phyloP scores from a whole-genome alignment of 1,140 invertebrate species.

The Mactra quadrangularis region DNA sequence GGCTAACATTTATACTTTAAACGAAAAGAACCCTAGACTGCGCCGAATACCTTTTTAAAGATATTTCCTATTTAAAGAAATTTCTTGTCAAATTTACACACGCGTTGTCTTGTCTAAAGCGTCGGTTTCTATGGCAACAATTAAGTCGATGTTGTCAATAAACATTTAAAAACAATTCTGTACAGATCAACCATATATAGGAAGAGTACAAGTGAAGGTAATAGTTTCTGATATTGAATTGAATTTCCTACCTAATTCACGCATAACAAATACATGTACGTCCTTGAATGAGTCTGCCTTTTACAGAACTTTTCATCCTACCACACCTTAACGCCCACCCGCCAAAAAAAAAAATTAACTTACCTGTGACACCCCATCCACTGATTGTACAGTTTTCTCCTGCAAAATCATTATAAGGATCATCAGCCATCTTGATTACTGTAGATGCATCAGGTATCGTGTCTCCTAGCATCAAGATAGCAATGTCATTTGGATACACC shows the following conservation, averaged over 20 bases:
- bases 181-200: neutral
- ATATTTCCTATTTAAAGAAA: too few species aligned
- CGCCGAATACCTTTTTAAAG: too few species aligned
- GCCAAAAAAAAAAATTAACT: neutral
- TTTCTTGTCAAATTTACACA: too few species aligned
- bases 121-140: too few species aligned
- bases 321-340: too few species aligned
- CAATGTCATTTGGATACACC: conserved; percentile 52
- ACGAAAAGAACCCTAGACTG: too few species aligned
- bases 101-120: too few species aligned
- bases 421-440: conserved; percentile 17
- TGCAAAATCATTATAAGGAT: neutral
- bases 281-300: neutral
- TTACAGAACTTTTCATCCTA: neutral
- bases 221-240: neutral
- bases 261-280: neutral
- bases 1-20: too few species aligned
- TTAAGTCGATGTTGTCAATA: too few species aligned
- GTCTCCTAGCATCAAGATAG: neutral
- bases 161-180: too few species aligned
- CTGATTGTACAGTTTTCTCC: conserved; percentile 38
- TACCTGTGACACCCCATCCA: conserved; percentile 50
- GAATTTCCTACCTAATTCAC: neutral
- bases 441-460: neutral
- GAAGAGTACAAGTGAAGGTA: neutral